Conservation (phyloP, 2,888 invertebrate genomes). For the Ashinkailepas kermadecensis region DNA sequence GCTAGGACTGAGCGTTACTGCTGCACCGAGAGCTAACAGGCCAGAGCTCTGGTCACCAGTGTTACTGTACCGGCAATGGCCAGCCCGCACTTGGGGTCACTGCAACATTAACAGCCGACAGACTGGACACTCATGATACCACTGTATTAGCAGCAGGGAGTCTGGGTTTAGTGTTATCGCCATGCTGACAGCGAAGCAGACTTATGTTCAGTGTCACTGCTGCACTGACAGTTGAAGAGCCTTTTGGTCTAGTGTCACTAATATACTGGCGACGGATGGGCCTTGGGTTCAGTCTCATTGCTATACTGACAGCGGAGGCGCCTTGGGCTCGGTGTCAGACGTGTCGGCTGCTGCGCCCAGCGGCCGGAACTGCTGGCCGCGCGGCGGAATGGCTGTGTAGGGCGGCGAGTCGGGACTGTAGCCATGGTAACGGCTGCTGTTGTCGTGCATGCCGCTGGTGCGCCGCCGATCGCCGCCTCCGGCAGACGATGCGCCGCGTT, state of each 20-base stretch:
- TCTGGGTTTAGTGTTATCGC: too few species aligned
- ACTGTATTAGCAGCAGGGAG: too few species aligned
- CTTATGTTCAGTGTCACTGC: background rate
- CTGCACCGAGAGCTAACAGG: too few species aligned
- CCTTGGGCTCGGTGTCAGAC: slow-evolving; percentile 13
- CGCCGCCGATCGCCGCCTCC: background rate
- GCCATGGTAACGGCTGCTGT: slow-evolving; percentile 24
- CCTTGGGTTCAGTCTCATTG: too few species aligned
- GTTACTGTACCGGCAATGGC: too few species aligned
- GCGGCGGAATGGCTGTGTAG: slow-evolving; percentile 17
- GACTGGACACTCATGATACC: too few species aligned
- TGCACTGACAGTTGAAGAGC: background rate
- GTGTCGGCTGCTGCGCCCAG: slow-evolving; percentile 3
- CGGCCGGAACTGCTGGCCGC: slow-evolving; percentile 14
- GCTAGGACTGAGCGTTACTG: too few species aligned
- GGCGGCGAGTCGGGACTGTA: slow-evolving; percentile 25
- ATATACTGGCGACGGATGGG: too few species aligned
- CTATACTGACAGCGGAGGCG: slow-evolving; percentile 2
- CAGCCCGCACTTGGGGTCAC: too few species aligned
- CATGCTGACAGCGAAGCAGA: background rate
- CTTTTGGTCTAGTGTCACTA: slow-evolving; percentile 8
- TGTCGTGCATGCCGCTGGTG: background rate
- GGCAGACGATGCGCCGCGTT: background rate
- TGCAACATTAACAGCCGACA: too few species aligned
- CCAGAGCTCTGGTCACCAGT: too few species aligned